Conservation (phyloP, 2,888 invertebrate species). For the Choristoneura rosaceana region DNA sequence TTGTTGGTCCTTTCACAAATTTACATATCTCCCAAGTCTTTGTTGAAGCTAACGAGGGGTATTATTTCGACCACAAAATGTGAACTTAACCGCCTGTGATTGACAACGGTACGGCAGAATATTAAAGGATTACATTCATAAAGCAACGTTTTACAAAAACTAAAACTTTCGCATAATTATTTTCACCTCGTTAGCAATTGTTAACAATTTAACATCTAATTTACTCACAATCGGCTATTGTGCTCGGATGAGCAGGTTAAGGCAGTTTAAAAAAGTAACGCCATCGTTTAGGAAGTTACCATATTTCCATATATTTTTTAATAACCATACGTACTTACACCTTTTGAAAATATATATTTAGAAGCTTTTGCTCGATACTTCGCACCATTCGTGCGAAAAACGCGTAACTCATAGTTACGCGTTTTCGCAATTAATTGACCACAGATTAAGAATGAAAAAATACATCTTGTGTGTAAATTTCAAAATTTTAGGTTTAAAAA, state of each 20-base stretch:
- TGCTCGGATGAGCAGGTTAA: slow-evolving; percentile 29
- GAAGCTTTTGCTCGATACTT: too few relatives aligned
- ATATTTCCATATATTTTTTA: too few relatives aligned
- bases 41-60: slow-evolving; percentile 77
- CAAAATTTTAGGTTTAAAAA: too few relatives aligned
- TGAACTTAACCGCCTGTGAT: slow-evolving; percentile 73
- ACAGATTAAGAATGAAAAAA: too few relatives aligned
- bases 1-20: slow-evolving; percentile 77
- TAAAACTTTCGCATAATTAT: slow-evolving; percentile 59
- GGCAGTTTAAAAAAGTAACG: slow-evolving; percentile 58
- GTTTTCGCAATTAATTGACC: too few relatives aligned
- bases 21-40: slow-evolving; percentile 79
- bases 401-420: too few relatives aligned
- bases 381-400: too few relatives aligned
- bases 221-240: slow-evolving; percentile 61
- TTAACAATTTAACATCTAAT: slow-evolving; percentile 60
- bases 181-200: slow-evolving; percentile 74
- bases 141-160: slow-evolving; percentile 54
- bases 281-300: slow-evolving; percentile 36
- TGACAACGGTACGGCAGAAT: slow-evolving; percentile 70
- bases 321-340: not conserved
- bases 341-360: too few relatives aligned
- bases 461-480: too few relatives aligned
- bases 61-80: slow-evolving; percentile 82
- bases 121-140: slow-evolving; percentile 63